Evolutionary conservation across 2,797 vertebrate species (phyloP), one percentile per base, ranked within the genome.

Genomic region (Jordanella pulchra): DNA sequence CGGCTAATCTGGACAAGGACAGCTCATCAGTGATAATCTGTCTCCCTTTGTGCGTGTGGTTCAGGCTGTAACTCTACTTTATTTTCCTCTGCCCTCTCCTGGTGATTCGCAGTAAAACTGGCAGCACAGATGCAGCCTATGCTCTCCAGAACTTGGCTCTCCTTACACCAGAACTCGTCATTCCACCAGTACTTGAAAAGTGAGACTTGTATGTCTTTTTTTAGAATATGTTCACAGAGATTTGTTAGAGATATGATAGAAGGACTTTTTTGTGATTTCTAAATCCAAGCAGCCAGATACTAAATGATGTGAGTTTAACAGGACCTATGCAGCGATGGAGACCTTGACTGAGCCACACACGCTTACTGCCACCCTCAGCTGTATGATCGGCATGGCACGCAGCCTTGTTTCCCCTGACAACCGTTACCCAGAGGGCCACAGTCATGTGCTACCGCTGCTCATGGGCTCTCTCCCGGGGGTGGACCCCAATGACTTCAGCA

Each of bases 401-500:
- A 97, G 97, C 85, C 92, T 99, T 86, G 96, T 98, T 2, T 95
- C 96, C 1, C 95, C 95, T 27, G 94, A 94, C 25, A 95, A 78
- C 84, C 95, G 92, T 91, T 98, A 97, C 93, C 97, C 97, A 75
- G 97, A 98, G 93, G 97, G 97, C 83, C 96, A 95, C 13, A 94
- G 94, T 0, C 97, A 99, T 71, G 96, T 98, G 93, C 94, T 99
- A 74, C 97, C 97, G 35, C 94, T 99, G 50, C 93, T 99, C 86
- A 97, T 98, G 95, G 96, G 97, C 93, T 96, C 97, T 0, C 86
- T 99, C 89, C 98, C 97, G 53, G 98, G 98, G 27, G 97, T 99
- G 88, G 97, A 99, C 92, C 97, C 97, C 73, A 99, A 99, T 55
- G 97, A 99, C 91, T 99, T 99, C 88, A 99, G 97, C 94, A 99